Base-by-base conservation (phyloP, 2,113 vertebrate genomes). In the Micronisus gabar region DNA sequence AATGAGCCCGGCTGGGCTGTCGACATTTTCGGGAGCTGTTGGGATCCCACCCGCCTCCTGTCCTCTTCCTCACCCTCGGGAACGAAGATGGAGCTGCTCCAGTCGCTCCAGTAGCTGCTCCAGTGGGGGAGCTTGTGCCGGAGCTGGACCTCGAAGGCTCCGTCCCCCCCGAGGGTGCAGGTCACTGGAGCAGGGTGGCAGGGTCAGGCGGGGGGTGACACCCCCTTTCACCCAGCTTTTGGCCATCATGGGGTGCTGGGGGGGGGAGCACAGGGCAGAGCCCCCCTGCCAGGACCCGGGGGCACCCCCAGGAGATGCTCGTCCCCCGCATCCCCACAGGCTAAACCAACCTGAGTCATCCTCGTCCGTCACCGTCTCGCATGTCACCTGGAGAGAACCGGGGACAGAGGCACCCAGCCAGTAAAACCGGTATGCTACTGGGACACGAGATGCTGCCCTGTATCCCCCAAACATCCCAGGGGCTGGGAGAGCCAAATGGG, bases 41-140 rank as follows among this genome's bases (percentile, higher is more conserved):
- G 30, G 58, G 43, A 34, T 58, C 41, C 19, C 53, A 43, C 40
- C 41, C 2, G 2, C 41, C 6, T 41, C 50, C 38, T 15, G 10
- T 72, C 7, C 38, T n/a, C 70, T 47, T 36, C 20, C 97, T 98
- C 92, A 98, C 98, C 98, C 8, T 90, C 89, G 0, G 98, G 98
- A 14, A 98, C 2, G 11, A 98, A 97, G 80, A 98, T 90, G 3
- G 96, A 19, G 36, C 55, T 15, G 81, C 98, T 98, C 98, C 98
- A 98, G 26, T 80, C 29, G 4, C 98, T 99, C 98, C 98, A 98
- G 73, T 74, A 86, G 48, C 96, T 95, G 45, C 70, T 97, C 87
- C 3, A 83, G 84, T 91, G 47, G 6, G 26, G 15, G 13, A 4
- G 30, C 23, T 96, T 95, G 29, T 95, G 85, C 21, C 97, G 95